phyloP scores from a whole-genome alignment of 2,797 vertebrate genomes.

The Manis javanica region DNA sequence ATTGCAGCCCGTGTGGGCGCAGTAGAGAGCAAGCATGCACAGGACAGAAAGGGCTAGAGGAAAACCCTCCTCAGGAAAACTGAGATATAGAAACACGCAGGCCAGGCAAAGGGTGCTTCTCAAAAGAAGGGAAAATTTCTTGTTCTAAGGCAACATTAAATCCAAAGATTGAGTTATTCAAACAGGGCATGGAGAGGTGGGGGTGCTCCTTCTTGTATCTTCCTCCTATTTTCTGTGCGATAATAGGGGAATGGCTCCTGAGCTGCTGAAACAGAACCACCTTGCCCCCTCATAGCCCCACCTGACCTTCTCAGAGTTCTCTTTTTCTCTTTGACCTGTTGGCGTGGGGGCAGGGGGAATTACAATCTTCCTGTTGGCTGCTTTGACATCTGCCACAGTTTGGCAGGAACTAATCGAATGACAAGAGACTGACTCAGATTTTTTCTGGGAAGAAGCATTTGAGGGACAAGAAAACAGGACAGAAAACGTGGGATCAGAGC shows the following conservation, averaged over 20 bases:
- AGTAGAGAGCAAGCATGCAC: neutral
- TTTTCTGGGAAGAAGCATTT: conserved; percentile 21
- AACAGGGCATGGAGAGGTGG: neutral
- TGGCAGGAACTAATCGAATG: conserved; percentile 49
- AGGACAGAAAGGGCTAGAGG: neutral
- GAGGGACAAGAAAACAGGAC: neutral
- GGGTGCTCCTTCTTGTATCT: neutral
- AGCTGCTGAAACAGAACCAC: neutral
- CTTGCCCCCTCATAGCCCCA: neutral
- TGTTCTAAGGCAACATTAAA: neutral
- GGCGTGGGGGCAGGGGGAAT: neutral
- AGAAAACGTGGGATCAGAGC: neutral
- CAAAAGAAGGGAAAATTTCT: neutral
- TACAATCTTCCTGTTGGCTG: neutral
- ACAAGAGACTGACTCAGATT: neutral
- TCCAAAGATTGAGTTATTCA: neutral
- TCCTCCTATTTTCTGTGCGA: neutral
- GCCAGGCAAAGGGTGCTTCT: neutral
- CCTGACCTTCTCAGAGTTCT: neutral
- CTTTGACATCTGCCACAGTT: conserved; percentile 24
- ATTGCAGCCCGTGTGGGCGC: neutral
- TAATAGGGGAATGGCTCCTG: accelerated
- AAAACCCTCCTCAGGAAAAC: neutral
- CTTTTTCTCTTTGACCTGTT: neutral
- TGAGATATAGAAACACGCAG: neutral